phyloP scores from a whole-genome alignment of 1,140 invertebrate genomes.

The Himalopsyche phryganea region DNA sequence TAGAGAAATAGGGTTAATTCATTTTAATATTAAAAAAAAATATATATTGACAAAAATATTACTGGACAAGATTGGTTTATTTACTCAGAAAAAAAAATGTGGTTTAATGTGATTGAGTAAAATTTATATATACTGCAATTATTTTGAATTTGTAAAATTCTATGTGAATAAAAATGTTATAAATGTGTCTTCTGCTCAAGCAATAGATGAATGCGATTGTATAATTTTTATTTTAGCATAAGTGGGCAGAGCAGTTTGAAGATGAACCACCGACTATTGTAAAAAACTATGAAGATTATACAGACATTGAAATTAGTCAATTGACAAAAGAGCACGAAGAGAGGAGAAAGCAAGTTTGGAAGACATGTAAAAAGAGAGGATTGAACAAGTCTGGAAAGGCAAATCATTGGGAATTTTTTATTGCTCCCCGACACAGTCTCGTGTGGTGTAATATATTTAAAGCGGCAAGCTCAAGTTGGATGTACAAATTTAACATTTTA shows the following conservation, averaged over 20 bases:
- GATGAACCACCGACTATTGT: constrained; percentile 11
- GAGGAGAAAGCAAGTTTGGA: constrained; percentile 27
- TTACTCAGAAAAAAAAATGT: too few relatives aligned
- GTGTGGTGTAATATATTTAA: constrained; percentile 80
- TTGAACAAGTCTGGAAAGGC: constrained; percentile 35
- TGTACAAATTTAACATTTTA: constrained; percentile 75
- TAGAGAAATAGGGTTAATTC: too few relatives aligned
- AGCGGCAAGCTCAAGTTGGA: constrained; percentile 75
- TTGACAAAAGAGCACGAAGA: constrained; percentile 26
- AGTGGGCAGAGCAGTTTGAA: constrained; percentile 32
- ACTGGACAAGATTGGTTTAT: too few relatives aligned
- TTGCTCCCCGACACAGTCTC: constrained; percentile 64
- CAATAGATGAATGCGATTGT: too few relatives aligned
- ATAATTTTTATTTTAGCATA: too few relatives aligned
- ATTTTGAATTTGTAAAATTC: too few relatives aligned
- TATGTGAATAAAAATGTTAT: too few relatives aligned
- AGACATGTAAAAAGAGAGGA: constrained; percentile 26
- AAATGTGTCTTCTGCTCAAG: too few relatives aligned
- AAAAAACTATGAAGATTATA: constrained; percentile 34
- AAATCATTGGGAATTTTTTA: constrained; percentile 68
- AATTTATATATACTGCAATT: too few relatives aligned
- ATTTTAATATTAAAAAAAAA: too few relatives aligned
- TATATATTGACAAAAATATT: too few relatives aligned
- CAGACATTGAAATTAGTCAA: constrained; percentile 20
- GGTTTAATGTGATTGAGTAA: too few relatives aligned